These are phyloP conservation scores for Drosophila paramelanica DNA, from an alignment of 2,888 invertebrate species.

Conservation along the genomic window DNA sequence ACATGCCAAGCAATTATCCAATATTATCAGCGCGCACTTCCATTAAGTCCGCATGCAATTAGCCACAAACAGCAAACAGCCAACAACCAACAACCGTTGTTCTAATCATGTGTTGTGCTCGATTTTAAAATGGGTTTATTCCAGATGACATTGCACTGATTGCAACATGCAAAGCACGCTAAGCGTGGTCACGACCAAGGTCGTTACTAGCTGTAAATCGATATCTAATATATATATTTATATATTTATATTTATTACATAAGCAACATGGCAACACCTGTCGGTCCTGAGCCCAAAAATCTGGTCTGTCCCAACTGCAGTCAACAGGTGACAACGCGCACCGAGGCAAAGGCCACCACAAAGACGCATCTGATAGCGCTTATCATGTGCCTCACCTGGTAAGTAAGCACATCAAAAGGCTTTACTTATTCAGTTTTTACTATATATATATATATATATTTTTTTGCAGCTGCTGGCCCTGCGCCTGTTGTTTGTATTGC, in stretches of 20 bases:
- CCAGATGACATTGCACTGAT: constrained; percentile 33
- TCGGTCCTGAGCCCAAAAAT: constrained; percentile 68
- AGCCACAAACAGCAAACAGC: too few relatives aligned
- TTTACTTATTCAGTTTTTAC: too few relatives aligned
- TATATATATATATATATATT: neutral
- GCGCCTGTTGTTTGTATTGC: constrained; percentile 86
- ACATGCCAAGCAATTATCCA: constrained; percentile 48
- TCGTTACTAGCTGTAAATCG: constrained; percentile 13
- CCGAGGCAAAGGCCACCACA: constrained; percentile 75
- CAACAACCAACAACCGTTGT: neutral
- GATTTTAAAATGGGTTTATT: constrained; percentile 18
- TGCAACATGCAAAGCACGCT: constrained; percentile 16
- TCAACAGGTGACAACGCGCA: constrained; percentile 84
- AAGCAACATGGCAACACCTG: constrained; percentile 60
- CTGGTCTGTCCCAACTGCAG: constrained; percentile 85
- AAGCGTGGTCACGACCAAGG: constrained; percentile 21
- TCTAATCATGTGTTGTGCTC: constrained; percentile 4
- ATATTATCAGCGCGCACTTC: neutral
- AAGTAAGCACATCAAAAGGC: too few relatives aligned
- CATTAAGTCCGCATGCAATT: constrained; percentile 13
- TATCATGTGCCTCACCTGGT: constrained; percentile 78
- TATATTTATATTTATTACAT: neutral
- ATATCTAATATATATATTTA: constrained; percentile 6
- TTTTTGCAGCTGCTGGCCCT: constrained; percentile 85
- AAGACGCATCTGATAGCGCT: constrained; percentile 83